Percentiles rank a stretch among this genome's conserved stretches.
These are phyloP conservation scores for Calyptommatus sinebrachiatus DNA, from an alignment of 2,113 vertebrate genomes.

Conservation along the genomic window DNA sequence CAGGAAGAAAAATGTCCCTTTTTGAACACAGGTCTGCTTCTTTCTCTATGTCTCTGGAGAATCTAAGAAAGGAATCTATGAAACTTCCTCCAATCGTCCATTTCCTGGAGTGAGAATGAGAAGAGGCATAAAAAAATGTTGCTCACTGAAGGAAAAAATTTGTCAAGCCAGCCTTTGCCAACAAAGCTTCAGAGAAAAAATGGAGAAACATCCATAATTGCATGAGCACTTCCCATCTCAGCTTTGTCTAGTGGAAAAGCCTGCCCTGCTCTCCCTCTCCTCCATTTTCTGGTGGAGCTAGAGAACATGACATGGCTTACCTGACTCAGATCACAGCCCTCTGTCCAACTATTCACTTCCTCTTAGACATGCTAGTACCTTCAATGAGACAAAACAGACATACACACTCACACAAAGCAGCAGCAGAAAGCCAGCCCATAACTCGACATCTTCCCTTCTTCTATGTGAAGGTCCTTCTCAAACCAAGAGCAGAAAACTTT, in stretches of 20 bases:
- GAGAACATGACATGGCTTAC: slow-evolving; percentile 84
- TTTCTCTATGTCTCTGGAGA: slow-evolving; percentile 59
- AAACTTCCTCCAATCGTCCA: slow-evolving; percentile 72
- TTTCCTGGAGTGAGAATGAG: slow-evolving; percentile 69
- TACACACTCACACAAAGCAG: slow-evolving; percentile 65
- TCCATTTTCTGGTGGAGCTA: slow-evolving; percentile 98
- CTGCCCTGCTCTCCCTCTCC: slow-evolving; percentile 77
- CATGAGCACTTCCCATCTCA: slow-evolving; percentile 78
- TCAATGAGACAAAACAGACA: slow-evolving; percentile 74
- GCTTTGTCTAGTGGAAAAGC: slow-evolving; percentile 79
- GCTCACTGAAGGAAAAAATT: slow-evolving; percentile 55
- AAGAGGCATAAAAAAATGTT: slow-evolving; percentile 71
- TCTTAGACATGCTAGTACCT: slow-evolving; percentile 76
- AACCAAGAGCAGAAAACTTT: slow-evolving; percentile 75
- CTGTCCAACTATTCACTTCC: slow-evolving; percentile 81
- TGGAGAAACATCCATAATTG: slow-evolving; percentile 74
- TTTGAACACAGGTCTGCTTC: slow-evolving; percentile 50
- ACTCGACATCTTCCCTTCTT: background rate
- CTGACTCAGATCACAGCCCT: slow-evolving; percentile 90
- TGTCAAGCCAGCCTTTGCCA: slow-evolving; percentile 70
- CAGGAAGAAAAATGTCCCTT: slow-evolving; percentile 60
- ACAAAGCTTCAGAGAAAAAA: slow-evolving; percentile 71
- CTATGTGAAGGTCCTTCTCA: slow-evolving; percentile 73
- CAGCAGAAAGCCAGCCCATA: slow-evolving; percentile 58
- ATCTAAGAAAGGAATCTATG: slow-evolving; percentile 65